Conservation (phyloP, 2,113 vertebrate species). For the Melanerpes aurifrons region DNA sequence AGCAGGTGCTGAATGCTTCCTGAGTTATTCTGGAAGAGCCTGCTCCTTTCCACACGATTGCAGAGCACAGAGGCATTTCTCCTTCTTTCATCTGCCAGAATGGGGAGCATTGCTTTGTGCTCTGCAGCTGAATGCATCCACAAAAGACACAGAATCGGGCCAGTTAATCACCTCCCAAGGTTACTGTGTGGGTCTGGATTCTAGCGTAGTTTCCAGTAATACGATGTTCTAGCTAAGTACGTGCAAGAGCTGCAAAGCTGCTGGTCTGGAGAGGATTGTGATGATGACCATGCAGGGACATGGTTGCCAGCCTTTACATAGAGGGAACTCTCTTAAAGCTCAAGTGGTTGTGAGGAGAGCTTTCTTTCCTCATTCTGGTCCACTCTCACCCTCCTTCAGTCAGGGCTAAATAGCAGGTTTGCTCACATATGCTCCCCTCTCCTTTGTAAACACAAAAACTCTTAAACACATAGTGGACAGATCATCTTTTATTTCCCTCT, state of each 20-base stretch:
- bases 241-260: background rate
- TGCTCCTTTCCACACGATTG: background rate
- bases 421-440: constrained; percentile 28
- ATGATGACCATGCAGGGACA: background rate
- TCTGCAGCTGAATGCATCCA: background rate
- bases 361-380: background rate
- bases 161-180: background rate
- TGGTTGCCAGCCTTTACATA: background rate
- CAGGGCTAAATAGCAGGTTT: constrained; percentile 30
- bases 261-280: background rate
- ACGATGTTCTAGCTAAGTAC: background rate
- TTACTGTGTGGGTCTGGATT: background rate
- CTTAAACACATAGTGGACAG: constrained; percentile 56
- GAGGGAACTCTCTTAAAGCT: background rate
- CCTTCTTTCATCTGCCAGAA: background rate
- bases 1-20: constrained; percentile 10
- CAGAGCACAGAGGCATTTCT: background rate
- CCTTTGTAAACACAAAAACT: constrained; percentile 60
- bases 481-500: background rate
- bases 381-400: background rate
- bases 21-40: background rate
- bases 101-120: background rate
- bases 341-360: background rate
- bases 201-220: background rate
- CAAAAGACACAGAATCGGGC: background rate